Evolutionary conservation across 92 coral and sea anemone genomes (phyloP).

Genomic region (Nematostella vectensis): DNA sequence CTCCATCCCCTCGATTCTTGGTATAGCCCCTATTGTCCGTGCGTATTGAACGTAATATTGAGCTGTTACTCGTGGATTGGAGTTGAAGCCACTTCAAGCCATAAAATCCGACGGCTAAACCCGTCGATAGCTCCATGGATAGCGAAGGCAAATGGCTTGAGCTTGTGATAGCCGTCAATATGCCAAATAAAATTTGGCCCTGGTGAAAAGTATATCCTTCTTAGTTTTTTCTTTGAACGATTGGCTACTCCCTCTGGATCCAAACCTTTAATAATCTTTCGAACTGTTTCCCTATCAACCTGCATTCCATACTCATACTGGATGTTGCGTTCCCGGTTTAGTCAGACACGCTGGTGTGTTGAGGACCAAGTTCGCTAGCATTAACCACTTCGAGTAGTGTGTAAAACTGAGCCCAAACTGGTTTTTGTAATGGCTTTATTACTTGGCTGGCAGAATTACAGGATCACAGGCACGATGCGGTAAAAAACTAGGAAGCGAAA

Average conservation of each 20-base stretch:
- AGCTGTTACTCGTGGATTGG: conserved; percentile 14
- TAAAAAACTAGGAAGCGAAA: too few relatives aligned
- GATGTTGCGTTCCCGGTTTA: not conserved
- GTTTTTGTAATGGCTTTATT: too few relatives aligned
- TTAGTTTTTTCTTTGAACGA: not conserved
- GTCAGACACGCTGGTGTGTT: too few relatives aligned
- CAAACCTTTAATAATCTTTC: not conserved
- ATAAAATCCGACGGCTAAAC: conserved; percentile 13
- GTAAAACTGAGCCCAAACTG: too few relatives aligned
- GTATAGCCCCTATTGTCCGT: conserved; percentile 17
- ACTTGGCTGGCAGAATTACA: too few relatives aligned
- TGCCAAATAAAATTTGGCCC: conserved; percentile 12
- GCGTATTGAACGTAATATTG: conserved; percentile 15
- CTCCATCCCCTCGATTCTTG: conserved; percentile 33
- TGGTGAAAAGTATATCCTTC: conserved; percentile 3
- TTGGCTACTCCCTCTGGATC: conserved; percentile 1
- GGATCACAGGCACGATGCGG: too few relatives aligned
- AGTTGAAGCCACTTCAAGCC: conserved; percentile 18
- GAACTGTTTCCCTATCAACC: conserved; percentile 2
- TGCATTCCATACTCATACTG: too few relatives aligned
- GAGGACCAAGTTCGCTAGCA: too few relatives aligned
- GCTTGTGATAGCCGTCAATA: not conserved
- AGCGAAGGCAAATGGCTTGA: conserved; percentile 5
- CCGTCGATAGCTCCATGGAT: conserved; percentile 22
- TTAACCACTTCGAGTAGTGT: too few relatives aligned